Evolutionary conservation across 2,797 vertebrate species (phyloP), one percentile per base, ranked within the genome.

Genomic region (Labroides dimidiatus): DNA sequence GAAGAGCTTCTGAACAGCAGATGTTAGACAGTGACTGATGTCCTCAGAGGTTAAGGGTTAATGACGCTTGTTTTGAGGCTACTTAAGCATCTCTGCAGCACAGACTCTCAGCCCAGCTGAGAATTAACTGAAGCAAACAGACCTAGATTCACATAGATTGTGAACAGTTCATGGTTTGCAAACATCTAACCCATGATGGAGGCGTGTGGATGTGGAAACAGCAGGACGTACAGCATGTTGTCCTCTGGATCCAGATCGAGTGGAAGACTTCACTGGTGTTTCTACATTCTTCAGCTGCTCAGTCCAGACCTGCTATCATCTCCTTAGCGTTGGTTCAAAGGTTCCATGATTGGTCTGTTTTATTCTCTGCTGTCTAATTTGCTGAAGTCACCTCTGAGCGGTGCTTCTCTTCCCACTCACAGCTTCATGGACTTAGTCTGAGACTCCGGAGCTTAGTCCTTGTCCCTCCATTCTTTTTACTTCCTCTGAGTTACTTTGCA

Each of bases 401-500:
- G 30, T 20, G 17, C 20, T 24, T 19, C 6, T 21, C 23, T 37
- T 6, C n/a, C 23, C 2, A n/a, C 11, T 19, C 1, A 10, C 17
- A 2, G 10, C 12, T 27, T 39, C 48, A 56, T 17, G 12, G 8
- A 20, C 45, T 19, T 1, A 2, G 27, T 24, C n/a, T 65, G 20
- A 50, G n/a, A 66, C 13, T n/a, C 54, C 2, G 33, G 7, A 48
- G 23, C 6, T 78, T 27, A 81, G 43, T 85, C 54, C 44, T 67
- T 79, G 6, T 60, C 78, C 75, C 20, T 77, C 75, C 13, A 3
- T 17, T 23, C 13, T 65, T 37, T 30, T 12, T 30, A 64, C 68
- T 58, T 85, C 75, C 13, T 45, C 42, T 82, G 81, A 6, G 36
- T 88, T 47, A 88, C 87, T 72, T 84, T 85, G 55, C 89, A 91